phyloP scores from a whole-genome alignment of 2,113 vertebrate genomes.

The Pongo abelii region DNA sequence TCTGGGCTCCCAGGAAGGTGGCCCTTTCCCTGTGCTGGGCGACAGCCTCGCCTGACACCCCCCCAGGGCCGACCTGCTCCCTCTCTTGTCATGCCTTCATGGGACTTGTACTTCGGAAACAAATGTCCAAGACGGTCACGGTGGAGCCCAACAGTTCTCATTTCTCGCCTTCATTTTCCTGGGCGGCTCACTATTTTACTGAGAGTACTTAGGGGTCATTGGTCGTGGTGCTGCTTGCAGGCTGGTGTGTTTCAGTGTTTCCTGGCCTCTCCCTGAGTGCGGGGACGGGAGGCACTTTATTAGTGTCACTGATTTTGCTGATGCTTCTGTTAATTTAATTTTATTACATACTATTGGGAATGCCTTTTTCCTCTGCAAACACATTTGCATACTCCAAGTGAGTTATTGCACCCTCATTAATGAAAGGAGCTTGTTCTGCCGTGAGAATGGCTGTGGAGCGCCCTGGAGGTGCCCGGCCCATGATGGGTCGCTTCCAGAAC shows the following conservation, averaged over 20 bases:
- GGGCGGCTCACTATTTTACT: not conserved
- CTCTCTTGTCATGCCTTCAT: rapidly evolving
- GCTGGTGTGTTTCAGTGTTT: not conserved
- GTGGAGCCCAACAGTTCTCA: rapidly evolving
- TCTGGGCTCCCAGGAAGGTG: not conserved
- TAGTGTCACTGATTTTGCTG: not conserved
- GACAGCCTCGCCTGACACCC: not conserved
- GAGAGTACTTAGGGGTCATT: not conserved
- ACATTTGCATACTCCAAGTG: not conserved
- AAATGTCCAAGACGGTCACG: rapidly evolving
- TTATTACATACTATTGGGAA: rapidly evolving
- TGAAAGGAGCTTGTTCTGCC: not conserved
- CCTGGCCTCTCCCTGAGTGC: not conserved
- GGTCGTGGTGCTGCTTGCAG: rapidly evolving
- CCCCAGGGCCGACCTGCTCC: not conserved
- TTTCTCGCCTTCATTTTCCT: not conserved
- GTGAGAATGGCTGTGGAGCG: rapidly evolving
- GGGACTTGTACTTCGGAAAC: not conserved
- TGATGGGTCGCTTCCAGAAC: rapidly evolving
- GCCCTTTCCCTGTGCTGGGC: not conserved
- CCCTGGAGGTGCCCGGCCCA: rapidly evolving
- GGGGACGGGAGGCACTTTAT: not conserved
- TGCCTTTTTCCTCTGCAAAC: rapidly evolving
- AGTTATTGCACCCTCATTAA: not conserved
- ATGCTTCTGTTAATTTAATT: not conserved